Conservation (phyloP, 2,797 vertebrate genomes). For the Selene dorsalis region DNA sequence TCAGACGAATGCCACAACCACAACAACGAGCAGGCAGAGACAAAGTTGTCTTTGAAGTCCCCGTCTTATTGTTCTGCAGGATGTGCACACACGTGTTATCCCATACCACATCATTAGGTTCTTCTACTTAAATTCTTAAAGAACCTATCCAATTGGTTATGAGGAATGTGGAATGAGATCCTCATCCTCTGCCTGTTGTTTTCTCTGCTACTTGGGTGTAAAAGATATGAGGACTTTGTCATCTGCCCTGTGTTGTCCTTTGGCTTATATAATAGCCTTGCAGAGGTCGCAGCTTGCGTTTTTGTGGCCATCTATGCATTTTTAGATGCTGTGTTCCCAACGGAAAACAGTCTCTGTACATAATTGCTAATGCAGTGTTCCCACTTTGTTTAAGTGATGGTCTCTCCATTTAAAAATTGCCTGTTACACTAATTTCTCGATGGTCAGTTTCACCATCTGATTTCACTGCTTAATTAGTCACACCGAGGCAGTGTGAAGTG, state of each 20-base stretch:
- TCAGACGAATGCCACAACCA: conserved; percentile 50
- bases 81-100: conserved; percentile 42
- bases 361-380: conserved; percentile 1
- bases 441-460: conserved; percentile 77
- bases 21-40: conserved; percentile 51
- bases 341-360: conserved; percentile 4
- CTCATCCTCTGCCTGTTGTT: conserved; percentile 37
- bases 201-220: conserved; percentile 47
- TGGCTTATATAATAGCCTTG: conserved; percentile 52
- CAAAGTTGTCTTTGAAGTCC: conserved; percentile 66
- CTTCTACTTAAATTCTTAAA: conserved; percentile 52
- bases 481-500: conserved; percentile 71
- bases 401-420: conserved; percentile 56
- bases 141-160: conserved; percentile 50
- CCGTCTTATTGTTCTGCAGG: conserved; percentile 38
- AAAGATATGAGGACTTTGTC: conserved; percentile 55
- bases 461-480: conserved; percentile 78
- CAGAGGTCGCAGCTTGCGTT: conserved; percentile 55
- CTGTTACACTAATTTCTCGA: conserved; percentile 68
- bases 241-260: conserved; percentile 58
- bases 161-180: conserved; percentile 52
- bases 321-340: background rate
- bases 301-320: conserved; percentile 33
- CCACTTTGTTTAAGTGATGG: conserved; percentile 23
- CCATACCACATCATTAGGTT: conserved; percentile 57